phyloP scores from a whole-genome alignment of 2,888 invertebrate genomes.

The Mesopsocus fuscifrons region DNA sequence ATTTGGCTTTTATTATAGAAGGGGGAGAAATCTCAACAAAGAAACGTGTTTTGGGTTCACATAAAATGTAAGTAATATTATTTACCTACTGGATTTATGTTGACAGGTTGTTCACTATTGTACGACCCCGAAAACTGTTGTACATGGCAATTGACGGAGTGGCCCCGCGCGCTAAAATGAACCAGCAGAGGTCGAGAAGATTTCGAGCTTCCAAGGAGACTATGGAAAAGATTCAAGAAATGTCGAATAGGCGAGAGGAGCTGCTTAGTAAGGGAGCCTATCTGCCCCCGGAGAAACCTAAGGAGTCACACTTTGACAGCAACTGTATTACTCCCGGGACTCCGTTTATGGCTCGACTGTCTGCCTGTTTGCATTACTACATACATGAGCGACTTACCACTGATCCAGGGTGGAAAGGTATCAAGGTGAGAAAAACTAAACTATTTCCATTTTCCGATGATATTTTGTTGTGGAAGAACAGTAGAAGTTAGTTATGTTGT shows the following conservation, averaged over 20 bases:
- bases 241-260: constrained; percentile 59
- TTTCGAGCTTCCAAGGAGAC: constrained; percentile 94
- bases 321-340: constrained; percentile 99
- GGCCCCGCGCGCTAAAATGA: constrained; percentile 99
- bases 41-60: too few relatives aligned
- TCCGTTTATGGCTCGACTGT: constrained; percentile 86
- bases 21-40: too few relatives aligned
- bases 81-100: too few relatives aligned
- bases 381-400: constrained; percentile 78
- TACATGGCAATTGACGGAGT: constrained; percentile 99
- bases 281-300: constrained; percentile 72
- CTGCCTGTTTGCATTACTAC: constrained; percentile 60
- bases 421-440: constrained; percentile 47
- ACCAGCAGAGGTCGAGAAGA: constrained; percentile 91
- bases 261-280: constrained; percentile 49
- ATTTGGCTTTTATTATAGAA: too few relatives aligned
- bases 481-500: too few relatives aligned
- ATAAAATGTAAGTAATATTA: too few relatives aligned
- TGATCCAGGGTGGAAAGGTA: constrained; percentile 85
- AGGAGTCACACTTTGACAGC: constrained; percentile 90
- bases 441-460: too few relatives aligned
- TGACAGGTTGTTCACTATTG: constrained; percentile 57
- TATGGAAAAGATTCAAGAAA: constrained; percentile 69
- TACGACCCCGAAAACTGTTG: constrained; percentile 75
- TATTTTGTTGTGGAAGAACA: too few relatives aligned